These are phyloP conservation scores for Saguinus imperator DNA, from an alignment of 2,113 vertebrate genomes.

Conservation along the genomic window DNA sequence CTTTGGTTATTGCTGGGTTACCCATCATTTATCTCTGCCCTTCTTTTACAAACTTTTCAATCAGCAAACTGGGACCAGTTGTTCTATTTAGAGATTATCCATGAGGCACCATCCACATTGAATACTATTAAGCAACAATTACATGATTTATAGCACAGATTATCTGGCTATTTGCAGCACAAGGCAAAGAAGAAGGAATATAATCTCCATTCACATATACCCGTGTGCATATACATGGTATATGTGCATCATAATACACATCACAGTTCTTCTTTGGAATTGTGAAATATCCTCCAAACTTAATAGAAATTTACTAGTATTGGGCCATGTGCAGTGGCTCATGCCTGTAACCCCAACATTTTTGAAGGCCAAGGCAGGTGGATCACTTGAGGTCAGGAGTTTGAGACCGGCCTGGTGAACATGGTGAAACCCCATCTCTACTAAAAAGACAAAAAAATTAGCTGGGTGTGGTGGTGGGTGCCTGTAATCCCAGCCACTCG, in stretches of 20 bases:
- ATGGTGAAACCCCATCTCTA: too few relatives aligned
- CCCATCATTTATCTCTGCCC: not conserved
- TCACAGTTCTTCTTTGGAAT: not conserved
- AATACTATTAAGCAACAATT: not conserved
- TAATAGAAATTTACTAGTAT: not conserved
- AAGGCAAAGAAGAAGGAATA: not conserved
- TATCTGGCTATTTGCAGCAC: not conserved
- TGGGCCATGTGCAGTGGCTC: too few relatives aligned
- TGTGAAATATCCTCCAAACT: not conserved
- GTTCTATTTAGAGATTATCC: not conserved
- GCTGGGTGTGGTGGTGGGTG: too few relatives aligned
- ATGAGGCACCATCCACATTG: not conserved
- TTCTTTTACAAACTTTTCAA: slow-evolving; percentile 1
- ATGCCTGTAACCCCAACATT: too few relatives aligned
- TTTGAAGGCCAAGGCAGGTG: too few relatives aligned
- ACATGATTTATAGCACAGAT: not conserved
- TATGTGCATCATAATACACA: not conserved
- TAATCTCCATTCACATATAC: not conserved
- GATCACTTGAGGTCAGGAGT: too few relatives aligned
- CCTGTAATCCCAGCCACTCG: too few relatives aligned
- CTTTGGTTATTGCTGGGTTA: not conserved
- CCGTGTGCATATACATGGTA: not conserved
- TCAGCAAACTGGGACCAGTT: slow-evolving; percentile 13
- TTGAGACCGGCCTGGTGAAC: too few relatives aligned
- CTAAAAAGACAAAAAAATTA: too few relatives aligned